Evolutionary conservation across 1,140 invertebrate species (phyloP), one percentile per base, ranked within the genome.

Genomic region (Anastatus disparis): DNA sequence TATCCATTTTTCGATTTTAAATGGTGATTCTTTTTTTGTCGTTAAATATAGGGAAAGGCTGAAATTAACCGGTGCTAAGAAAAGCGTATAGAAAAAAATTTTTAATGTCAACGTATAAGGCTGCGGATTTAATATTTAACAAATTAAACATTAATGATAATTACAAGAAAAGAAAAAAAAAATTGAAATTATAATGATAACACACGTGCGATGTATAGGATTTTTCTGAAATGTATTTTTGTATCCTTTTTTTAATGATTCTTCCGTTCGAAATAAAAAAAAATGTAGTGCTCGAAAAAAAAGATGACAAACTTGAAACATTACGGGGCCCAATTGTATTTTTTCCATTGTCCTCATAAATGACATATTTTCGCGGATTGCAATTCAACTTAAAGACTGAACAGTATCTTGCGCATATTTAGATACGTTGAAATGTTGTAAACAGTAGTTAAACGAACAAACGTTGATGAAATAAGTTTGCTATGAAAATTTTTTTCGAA

Each of bases 31-130:
- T 53, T 53, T 75, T 71, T 77, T 81, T 80, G 50, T 61, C 79
- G 74, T 77, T 59, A 77, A 29, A 46, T 75, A 78, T 68, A 77
- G 64, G 74, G 75, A 64, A 82, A 82, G 76, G 78, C 77, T 82
- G 78, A 83, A 78, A 80, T 82, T 81, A 71, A 81, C 76, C 73
- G 81, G 81, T 83, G 80, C 78, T 84, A 79, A 77, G 75, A 58
- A 77, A 78, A 75, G 65, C 71, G 12, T 79, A 59, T 75, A 72
- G 70, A 74, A 78, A 72, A 68, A 66, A 53, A 44, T n/a, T 55
- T 55, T 46, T 56, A 56, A 24, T 56, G 40, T 68, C 72, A 61
- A 56, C n/a, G 48, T 70, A 40, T 73, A 63, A 61, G 27, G 44
- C 24, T 27, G 31, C 35, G 53, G 12, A 40, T n/a, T 46, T 22